Conservation (phyloP, 2,888 invertebrate genomes). For the Pollenia griseotomentosa region DNA sequence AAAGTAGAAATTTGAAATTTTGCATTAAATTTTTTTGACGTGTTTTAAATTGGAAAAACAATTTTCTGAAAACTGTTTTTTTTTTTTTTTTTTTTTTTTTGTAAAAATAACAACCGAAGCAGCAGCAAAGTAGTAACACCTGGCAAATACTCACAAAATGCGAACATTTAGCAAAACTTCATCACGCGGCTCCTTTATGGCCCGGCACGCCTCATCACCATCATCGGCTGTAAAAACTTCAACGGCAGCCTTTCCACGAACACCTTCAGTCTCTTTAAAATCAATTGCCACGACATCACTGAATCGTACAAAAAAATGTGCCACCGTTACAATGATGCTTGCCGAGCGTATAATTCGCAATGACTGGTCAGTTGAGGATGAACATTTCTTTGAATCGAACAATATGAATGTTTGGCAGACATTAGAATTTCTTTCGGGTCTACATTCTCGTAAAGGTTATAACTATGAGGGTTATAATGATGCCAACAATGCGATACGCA, state of each 20-base stretch:
- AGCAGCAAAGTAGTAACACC: slow-evolving; percentile 2
- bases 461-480: slow-evolving; percentile 82
- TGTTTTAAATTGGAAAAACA: slow-evolving; percentile 67
- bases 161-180: slow-evolving; percentile 34
- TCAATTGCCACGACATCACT: slow-evolving; percentile 70
- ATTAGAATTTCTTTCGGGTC: slow-evolving; percentile 80
- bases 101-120: slow-evolving; percentile 27
- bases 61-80: background rate
- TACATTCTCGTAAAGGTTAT: slow-evolving; percentile 80
- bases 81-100: too few relatives aligned
- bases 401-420: slow-evolving; percentile 84
- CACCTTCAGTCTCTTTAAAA: slow-evolving; percentile 37
- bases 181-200: slow-evolving; percentile 29
- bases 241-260: slow-evolving; percentile 24
- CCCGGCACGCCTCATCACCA: slow-evolving; percentile 7
- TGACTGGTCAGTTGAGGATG: slow-evolving; percentile 82
- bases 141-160: slow-evolving; percentile 36
- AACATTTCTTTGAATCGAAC: slow-evolving; percentile 81
- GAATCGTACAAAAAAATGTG: slow-evolving; percentile 74
- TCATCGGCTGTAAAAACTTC: slow-evolving; percentile 1
- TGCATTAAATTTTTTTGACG: slow-evolving; percentile 56
- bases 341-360: slow-evolving; percentile 80
- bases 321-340: slow-evolving; percentile 82
- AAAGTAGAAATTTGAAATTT: slow-evolving; percentile 32
- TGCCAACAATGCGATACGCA: slow-evolving; percentile 78